Percentiles rank a stretch among this genome's conserved stretches.
Conservation (phyloP, 2,888 invertebrate genomes). For the Caenorhabditis wallacei region DNA sequence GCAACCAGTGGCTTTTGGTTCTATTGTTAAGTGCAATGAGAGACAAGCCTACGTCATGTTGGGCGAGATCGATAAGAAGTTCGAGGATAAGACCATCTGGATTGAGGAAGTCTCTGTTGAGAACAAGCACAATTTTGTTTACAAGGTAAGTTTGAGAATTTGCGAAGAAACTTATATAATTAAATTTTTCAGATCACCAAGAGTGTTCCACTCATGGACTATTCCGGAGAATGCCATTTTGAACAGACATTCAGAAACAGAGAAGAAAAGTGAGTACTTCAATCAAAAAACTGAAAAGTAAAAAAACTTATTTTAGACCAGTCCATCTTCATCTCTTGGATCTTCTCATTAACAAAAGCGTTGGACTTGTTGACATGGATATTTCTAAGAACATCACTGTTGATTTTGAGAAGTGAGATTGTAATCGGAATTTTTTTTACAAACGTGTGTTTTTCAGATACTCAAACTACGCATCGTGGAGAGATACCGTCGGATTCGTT, state of each 20-base stretch:
- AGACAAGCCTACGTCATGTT: constrained; percentile 80
- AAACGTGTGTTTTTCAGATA: constrained; percentile 29
- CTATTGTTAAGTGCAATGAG: constrained; percentile 73
- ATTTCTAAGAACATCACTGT: constrained; percentile 77
- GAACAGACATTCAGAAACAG: constrained; percentile 64
- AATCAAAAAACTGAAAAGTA: too few species aligned
- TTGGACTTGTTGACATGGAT: constrained; percentile 74
- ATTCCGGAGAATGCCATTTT: constrained; percentile 66
- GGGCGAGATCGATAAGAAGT: constrained; percentile 75
- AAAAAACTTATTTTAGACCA: constrained; percentile 58
- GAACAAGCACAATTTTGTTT: constrained; percentile 65
- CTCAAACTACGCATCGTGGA: constrained; percentile 73
- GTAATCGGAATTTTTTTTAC: not conserved
- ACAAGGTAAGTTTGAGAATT: constrained; percentile 61
- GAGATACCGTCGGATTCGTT: constrained; percentile 79
- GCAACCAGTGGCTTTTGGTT: constrained; percentile 78
- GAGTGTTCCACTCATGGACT: constrained; percentile 54
- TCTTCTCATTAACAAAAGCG: constrained; percentile 69
- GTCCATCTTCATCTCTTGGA: constrained; percentile 70
- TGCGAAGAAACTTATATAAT: not conserved
- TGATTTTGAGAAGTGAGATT: constrained; percentile 72
- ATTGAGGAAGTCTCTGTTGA: constrained; percentile 69
- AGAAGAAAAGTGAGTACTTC: constrained; percentile 63
- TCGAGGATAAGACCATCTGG: constrained; percentile 73
- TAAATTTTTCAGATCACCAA: constrained; percentile 52